phyloP scores from a whole-genome alignment of 2,888 invertebrate species.

The Sepiola atlantica region DNA sequence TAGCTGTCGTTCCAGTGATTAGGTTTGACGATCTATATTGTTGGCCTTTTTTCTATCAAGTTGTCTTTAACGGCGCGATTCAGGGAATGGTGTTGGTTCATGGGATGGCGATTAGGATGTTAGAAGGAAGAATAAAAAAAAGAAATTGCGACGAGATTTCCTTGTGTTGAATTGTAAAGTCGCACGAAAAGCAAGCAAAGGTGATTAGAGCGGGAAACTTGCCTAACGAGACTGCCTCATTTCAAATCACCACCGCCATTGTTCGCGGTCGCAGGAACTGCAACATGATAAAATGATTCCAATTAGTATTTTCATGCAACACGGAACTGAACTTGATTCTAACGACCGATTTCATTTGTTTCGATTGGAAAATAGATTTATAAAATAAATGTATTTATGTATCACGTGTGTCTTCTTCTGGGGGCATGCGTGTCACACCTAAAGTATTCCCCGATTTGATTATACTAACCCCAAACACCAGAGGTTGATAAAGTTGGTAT shows the following conservation, averaged over 20 bases:
- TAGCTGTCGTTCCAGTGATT: background rate
- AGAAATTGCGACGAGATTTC: too few relatives aligned
- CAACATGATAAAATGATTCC: background rate
- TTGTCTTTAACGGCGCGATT: background rate
- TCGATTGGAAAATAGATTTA: background rate
- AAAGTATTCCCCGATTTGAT: too few relatives aligned
- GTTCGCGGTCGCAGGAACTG: background rate
- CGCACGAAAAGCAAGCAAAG: background rate
- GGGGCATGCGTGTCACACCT: too few relatives aligned
- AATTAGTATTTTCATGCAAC: background rate
- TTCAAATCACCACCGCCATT: background rate
- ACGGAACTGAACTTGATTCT: background rate
- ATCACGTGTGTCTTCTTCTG: too few relatives aligned
- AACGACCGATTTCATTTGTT: background rate
- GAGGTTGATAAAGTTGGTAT: too few relatives aligned
- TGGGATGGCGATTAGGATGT: background rate
- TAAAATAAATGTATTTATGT: too few relatives aligned
- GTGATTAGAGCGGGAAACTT: background rate
- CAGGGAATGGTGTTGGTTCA: background rate
- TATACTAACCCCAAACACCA: too few relatives aligned
- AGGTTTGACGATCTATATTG: background rate
- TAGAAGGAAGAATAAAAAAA: background rate
- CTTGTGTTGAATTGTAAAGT: background rate
- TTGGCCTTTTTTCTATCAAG: background rate
- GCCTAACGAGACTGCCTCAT: too few relatives aligned